These are phyloP conservation scores for Aphidius ervi DNA, from an alignment of 1,140 invertebrate species.

Conservation along the genomic window DNA sequence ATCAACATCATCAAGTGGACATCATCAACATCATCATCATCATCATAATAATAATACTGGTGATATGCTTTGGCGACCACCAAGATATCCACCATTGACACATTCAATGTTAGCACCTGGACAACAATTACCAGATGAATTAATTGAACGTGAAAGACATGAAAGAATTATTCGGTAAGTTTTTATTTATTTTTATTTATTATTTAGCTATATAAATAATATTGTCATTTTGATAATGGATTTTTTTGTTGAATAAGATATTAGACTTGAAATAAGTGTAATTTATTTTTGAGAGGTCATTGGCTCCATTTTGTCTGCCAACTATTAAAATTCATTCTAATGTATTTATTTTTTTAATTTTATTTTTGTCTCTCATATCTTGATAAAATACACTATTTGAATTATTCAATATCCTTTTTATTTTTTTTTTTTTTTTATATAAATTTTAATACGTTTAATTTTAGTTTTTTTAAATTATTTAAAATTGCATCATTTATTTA, in stretches of 20 bases:
- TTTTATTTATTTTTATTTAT: neutral
- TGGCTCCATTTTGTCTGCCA: no score
- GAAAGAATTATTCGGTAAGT: conserved; percentile 51
- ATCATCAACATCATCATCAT: conserved; percentile 22
- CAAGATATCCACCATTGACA: conserved; percentile 39
- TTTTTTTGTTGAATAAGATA: no score
- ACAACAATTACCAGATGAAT: conserved; percentile 41
- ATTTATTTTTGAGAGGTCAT: conserved; percentile 2
- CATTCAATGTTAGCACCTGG: conserved; percentile 35
- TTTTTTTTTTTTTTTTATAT: no score
- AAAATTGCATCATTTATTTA: no score
- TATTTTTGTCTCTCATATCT: no score
- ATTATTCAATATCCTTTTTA: no score
- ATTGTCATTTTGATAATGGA: neutral
- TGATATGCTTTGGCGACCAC: conserved; percentile 47
- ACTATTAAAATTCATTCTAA: no score
- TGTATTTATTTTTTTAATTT: no score
- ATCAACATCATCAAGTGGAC: conserved; percentile 12
- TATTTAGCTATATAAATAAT: neutral
- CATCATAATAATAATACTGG: conserved; percentile 36
- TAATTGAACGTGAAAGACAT: conserved; percentile 45
- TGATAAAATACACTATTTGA: no score
- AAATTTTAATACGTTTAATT: no score
- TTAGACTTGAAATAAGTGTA: no score
- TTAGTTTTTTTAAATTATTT: no score